Conservation (phyloP, 2,113 vertebrate species). For the Amazona vittata region DNA sequence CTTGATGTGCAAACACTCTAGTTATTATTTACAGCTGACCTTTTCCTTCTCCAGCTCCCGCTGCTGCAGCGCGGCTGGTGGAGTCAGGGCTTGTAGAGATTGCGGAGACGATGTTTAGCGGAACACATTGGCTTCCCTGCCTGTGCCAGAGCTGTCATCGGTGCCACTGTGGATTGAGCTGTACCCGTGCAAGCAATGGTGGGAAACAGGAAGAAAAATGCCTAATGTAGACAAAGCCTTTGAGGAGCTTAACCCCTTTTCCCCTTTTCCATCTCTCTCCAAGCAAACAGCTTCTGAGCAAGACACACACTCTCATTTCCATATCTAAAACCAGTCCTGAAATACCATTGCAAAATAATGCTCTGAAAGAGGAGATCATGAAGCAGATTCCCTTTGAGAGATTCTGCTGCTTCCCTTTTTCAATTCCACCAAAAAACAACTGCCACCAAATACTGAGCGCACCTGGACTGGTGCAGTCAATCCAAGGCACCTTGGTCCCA, state of each 20-base stretch:
- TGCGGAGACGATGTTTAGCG: neutral
- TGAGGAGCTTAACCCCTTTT: conserved; percentile 64
- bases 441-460: neutral
- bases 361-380: conserved; percentile 25
- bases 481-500: conserved; percentile 8
- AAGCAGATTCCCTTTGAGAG: conserved; percentile 52
- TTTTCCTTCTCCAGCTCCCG: neutral
- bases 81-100: conserved; percentile 18
- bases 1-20: conserved; percentile 16
- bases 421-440: conserved; percentile 28
- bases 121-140: neutral
- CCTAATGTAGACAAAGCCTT: conserved; percentile 56
- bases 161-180: conserved; percentile 21
- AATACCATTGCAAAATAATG: conserved; percentile 52
- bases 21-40: conserved; percentile 51
- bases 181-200: neutral
- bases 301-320: conserved; percentile 56
- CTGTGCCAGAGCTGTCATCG: conserved; percentile 25
- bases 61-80: neutral
- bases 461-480: conserved; percentile 26
- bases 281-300: conserved; percentile 57
- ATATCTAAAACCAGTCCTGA: conserved; percentile 61
- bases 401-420: conserved; percentile 17
- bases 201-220: conserved; percentile 23
- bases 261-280: conserved; percentile 41